phyloP scores from a whole-genome alignment of 2,888 invertebrate genomes.

The Phytoseiulus persimilis region DNA sequence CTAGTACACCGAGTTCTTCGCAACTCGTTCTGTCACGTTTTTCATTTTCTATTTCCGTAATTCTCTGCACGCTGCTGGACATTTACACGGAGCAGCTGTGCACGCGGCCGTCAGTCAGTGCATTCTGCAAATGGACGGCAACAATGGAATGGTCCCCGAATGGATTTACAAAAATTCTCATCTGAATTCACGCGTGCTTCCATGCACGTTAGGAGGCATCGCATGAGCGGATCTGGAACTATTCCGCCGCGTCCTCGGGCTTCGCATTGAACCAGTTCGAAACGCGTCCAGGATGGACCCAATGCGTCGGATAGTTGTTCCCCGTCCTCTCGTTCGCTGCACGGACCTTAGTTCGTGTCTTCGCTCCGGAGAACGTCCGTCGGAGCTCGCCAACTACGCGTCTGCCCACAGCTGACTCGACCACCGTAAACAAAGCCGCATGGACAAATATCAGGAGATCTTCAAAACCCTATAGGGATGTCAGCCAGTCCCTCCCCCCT shows the following conservation, averaged over 20 bases:
- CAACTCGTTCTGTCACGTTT: too few species aligned
- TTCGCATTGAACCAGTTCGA: background rate
- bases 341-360: background rate
- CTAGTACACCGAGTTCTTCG: too few species aligned
- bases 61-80: too few species aligned
- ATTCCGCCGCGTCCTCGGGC: background rate
- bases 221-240: background rate
- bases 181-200: too few species aligned
- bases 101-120: too few species aligned
- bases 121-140: too few species aligned
- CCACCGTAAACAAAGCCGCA: background rate
- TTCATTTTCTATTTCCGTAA: too few species aligned
- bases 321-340: background rate
- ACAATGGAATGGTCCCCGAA: too few species aligned
- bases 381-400: background rate
- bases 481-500: background rate
- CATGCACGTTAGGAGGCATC: background rate
- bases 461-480: background rate
- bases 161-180: too few species aligned
- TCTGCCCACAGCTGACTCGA: background rate
- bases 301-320: background rate
- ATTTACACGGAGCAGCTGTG: too few species aligned
- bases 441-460: constrained; percentile 5
- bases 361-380: background rate
- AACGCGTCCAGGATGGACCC: background rate